Conservation (phyloP, 2,888 invertebrate genomes). For the Neuroscelio doddi region DNA sequence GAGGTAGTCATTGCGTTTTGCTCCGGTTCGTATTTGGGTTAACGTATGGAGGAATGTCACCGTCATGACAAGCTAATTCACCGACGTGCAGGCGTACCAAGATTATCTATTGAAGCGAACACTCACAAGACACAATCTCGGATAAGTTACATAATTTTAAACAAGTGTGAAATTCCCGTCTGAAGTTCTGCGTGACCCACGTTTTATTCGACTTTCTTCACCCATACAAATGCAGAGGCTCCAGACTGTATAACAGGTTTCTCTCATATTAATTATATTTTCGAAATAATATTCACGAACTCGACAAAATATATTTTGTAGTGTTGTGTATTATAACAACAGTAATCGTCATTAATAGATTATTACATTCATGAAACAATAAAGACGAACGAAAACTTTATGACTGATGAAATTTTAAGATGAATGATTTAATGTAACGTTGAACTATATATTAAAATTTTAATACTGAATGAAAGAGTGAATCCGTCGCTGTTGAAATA, state of each 20-base stretch:
- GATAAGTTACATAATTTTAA: slow-evolving; percentile 5
- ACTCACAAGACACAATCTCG: background rate
- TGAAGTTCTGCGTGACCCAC: background rate
- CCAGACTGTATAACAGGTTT: background rate
- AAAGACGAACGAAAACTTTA: no score
- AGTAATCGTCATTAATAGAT: no score
- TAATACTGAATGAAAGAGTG: no score
- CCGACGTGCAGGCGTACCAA: no score
- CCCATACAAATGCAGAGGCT: background rate
- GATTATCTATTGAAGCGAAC: slow-evolving; percentile 17
- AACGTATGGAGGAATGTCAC: slow-evolving; percentile 67
- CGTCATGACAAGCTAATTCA: slow-evolving; percentile 61
- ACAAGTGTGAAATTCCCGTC: background rate
- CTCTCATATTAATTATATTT: background rate
- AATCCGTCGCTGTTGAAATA: no score
- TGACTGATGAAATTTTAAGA: no score
- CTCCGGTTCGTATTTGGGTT: slow-evolving; percentile 64
- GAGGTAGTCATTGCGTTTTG: slow-evolving; percentile 55
- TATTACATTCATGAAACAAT: no score
- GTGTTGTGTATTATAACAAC: no score
- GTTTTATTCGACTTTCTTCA: background rate
- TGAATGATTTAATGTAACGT: no score
- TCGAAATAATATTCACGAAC: background rate
- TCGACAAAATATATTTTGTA: no score
- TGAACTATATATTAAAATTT: no score